A percentile compares a stretch with the other conserved stretches of the same genome.
Conservation (phyloP, 2,888 invertebrate species). For the Petrolisthes manimaculis region DNA sequence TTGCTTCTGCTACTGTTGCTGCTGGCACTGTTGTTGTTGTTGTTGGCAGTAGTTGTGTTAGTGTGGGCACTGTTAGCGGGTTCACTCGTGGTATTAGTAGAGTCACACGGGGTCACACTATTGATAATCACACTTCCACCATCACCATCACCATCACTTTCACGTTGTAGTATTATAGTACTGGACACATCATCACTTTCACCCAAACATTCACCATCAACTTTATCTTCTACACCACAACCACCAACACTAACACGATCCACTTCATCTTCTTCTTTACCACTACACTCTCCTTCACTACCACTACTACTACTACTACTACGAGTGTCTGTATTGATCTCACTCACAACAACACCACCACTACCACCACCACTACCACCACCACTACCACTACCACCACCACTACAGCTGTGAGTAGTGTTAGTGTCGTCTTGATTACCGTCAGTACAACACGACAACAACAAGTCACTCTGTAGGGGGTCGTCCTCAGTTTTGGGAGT, state of each 20-base stretch:
- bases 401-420: background rate
- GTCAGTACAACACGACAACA: background rate
- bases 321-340: background rate
- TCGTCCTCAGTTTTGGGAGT: no score
- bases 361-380: no score
- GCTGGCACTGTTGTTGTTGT: background rate
- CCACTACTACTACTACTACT: no score
- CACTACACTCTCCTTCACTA: conserved; percentile 1
- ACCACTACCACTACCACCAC: no score
- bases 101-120: background rate
- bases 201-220: no score
- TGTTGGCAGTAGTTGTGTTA: background rate
- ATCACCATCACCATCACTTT: no score
- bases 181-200: no score
- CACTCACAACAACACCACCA: background rate
- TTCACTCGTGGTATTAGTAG: background rate
- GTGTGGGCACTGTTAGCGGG: conserved; percentile 2
- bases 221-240: background rate
- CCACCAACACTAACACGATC: background rate
- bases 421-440: background rate
- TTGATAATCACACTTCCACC: background rate
- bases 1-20: background rate
- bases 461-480: background rate
- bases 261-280: background rate
- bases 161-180: no score